A percentile compares a stretch with the other conserved stretches of the same genome.
Conservation (phyloP, 2,888 invertebrate species). For the Pristionchus arcanus region DNA sequence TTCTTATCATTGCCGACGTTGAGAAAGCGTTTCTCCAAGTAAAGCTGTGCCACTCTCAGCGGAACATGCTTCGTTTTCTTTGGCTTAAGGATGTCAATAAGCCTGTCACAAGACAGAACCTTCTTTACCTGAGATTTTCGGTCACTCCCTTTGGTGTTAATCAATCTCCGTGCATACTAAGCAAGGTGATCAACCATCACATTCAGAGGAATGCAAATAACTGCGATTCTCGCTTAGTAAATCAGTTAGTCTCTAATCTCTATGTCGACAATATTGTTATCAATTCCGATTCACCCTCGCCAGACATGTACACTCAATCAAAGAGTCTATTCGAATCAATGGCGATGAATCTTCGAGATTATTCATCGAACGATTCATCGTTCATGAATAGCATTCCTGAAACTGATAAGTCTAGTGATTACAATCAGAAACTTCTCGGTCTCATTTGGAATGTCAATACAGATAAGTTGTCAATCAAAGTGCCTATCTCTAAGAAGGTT, state of each 20-base stretch:
- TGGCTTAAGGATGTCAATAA: constrained; percentile 61
- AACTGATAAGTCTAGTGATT: not conserved
- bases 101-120: constrained; percentile 58
- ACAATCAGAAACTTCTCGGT: constrained; percentile 58
- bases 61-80: constrained; percentile 63
- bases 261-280: constrained; percentile 61
- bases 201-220: not conserved
- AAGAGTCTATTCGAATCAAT: constrained; percentile 51
- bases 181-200: constrained; percentile 58
- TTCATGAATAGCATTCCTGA: not conserved
- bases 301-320: not conserved
- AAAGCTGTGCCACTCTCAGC: constrained; percentile 55
- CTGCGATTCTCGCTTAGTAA: not conserved
- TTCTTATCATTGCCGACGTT: constrained; percentile 61
- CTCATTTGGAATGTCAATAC: constrained; percentile 49
- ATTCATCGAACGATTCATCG: not conserved
- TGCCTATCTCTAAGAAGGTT: not conserved
- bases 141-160: constrained; percentile 64
- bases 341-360: constrained; percentile 41
- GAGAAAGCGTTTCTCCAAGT: constrained; percentile 70
- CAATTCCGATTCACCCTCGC: constrained; percentile 7
- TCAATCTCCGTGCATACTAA: constrained; percentile 62
- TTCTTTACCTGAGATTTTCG: constrained; percentile 59
- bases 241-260: not conserved
- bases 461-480: not conserved